These are phyloP conservation scores for Vireo griseus DNA, from an alignment of 2,797 vertebrate species.

Conservation along the genomic window DNA sequence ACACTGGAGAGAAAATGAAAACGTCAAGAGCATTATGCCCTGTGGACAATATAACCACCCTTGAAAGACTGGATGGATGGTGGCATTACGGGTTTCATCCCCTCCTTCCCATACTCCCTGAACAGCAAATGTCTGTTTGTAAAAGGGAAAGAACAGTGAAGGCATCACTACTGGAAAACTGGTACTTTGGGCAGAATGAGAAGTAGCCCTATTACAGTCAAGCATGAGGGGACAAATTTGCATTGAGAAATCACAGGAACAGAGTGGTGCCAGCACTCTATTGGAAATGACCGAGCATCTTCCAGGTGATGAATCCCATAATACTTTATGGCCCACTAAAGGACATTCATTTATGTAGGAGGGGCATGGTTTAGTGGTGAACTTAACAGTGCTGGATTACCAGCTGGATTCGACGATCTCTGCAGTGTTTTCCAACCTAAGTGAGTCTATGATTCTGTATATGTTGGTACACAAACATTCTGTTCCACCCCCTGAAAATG, in stretches of 20 bases:
- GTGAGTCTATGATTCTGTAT: background rate
- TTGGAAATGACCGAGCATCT: background rate
- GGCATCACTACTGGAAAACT: background rate
- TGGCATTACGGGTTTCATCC: background rate
- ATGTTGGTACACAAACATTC: background rate
- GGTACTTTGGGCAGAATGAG: background rate
- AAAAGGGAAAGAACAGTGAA: background rate
- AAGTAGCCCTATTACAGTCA: background rate
- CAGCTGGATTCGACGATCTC: accelerated
- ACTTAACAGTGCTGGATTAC: background rate
- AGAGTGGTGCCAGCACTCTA: background rate
- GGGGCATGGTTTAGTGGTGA: background rate
- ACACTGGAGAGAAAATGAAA: background rate
- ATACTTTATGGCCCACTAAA: background rate
- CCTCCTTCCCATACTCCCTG: background rate
- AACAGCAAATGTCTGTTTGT: background rate
- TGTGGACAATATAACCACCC: background rate
- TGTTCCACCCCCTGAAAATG: background rate
- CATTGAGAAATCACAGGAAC: background rate
- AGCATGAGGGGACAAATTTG: background rate
- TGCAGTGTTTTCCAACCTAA: background rate
- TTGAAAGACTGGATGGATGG: background rate
- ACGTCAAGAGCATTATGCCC: background rate
- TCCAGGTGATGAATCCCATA: background rate
- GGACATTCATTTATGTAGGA: background rate